Evolutionary conservation across 2,888 invertebrate genomes (phyloP), one percentile per base, ranked within the genome.

Genomic region (Atrina japonica): DNA sequence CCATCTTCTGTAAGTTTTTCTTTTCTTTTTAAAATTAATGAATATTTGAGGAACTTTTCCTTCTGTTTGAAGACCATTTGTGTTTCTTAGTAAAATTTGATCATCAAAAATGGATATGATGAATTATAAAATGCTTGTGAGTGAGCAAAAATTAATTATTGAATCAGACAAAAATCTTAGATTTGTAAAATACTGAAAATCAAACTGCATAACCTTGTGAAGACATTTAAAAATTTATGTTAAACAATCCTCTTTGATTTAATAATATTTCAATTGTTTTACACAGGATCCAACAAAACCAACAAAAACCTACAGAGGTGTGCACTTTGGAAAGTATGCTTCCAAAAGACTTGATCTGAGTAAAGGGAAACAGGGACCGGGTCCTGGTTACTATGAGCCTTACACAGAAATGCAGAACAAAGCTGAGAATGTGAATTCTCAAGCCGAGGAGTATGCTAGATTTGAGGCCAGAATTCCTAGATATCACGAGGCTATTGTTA

Each of bases 371-470:
- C 65, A 78, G 1, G 90, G 89, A 0, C 90, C 89, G 0, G 90
- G 89, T 6, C 90, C 90, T 0, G 90, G 90, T 3, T 88, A 89
- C 60, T 90, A 90, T 75, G 90, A 90, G 23, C 88, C 89, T 0
- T 86, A 81, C 64, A 55, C 65, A 5, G 81, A 86, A 11, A 27
- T 77, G 1, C 68, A 55, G 21, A 35, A 74, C 40, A 73, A 71
- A 53, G 70, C 80, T 3, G 86, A 88, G 68, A 87, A 88, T 71
- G 18, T 80, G 1, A 82, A 82, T 66, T 58, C 82, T 29, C n/a
- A n/a, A n/a, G 64, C 80, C 18, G 83, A 83, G 23, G 77, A 80
- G 18, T 79, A 73, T 30, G 66, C 70, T 9, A 80, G 84, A 52
- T 85, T 81, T 58, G 89, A 90, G 66, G 81, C 89, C 6, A 78